Percentiles rank a stretch among this genome's conserved stretches.
Evolutionary conservation across 2,113 vertebrate species (phyloP).

Genomic region (Ellobius talpinus): DNA sequence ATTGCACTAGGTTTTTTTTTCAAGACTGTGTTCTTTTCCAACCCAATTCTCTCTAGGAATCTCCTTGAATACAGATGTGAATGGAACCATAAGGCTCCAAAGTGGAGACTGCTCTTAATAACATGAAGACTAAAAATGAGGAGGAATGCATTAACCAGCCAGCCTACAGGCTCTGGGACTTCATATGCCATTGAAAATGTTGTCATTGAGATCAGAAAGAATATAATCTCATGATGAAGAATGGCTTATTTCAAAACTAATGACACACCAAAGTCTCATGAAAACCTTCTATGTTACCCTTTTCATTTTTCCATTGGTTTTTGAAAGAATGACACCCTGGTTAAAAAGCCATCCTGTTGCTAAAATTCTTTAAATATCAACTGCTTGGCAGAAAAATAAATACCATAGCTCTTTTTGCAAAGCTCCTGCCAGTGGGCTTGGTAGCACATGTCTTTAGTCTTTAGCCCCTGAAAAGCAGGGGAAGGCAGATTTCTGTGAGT

Average conservation of each 20-base stretch:
- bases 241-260: not conserved
- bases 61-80: not conserved
- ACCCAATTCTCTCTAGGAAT: not conserved
- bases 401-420: not conserved
- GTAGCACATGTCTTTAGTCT: not conserved
- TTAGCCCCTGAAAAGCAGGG: too few relatives aligned
- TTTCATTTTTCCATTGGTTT: not conserved
- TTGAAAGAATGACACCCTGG: not conserved
- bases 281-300: not conserved
- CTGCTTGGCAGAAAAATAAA: not conserved
- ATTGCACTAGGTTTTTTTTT: not conserved
- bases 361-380: constrained; percentile 34
- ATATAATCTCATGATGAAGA: not conserved
- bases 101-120: not conserved
- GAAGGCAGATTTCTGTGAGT: not conserved
- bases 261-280: not conserved
- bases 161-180: not conserved
- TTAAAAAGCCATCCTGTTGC: not conserved
- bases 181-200: constrained; percentile 3
- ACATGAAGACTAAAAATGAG: not conserved
- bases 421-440: not conserved
- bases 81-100: not conserved
- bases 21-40: constrained; percentile 8
- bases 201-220: not conserved
- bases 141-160: not conserved